Evolutionary conservation across 2,113 vertebrate species (phyloP), one percentile per base, ranked within the genome.

Genomic region (Vulpes vulpes): DNA sequence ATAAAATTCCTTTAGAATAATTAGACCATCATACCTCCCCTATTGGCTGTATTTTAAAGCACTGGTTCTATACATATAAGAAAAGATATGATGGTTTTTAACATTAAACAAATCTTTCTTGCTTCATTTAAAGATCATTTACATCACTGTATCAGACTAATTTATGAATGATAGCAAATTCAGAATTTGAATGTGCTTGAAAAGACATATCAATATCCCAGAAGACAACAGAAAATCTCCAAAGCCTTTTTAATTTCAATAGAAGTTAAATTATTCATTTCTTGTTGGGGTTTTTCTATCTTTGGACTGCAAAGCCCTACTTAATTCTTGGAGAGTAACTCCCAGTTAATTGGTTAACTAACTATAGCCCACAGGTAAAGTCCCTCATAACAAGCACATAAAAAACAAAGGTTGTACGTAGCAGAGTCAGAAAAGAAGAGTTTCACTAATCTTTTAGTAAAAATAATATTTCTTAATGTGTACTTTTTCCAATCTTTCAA

Each of bases 271-370:
- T 87, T 51, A 84, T 71, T 95, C 51, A 92, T 78, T 95, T 95
- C 71, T 81, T 95, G 22, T 87, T 30, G n/a, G 4, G 22, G 17
- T 11, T 83, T 89, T 85, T 89, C 85, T 97, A 76, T 86, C 76
- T 89, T 74, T 95, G 57, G 67, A 87, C 89, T 76, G n/a, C 27
- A 92, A 92, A 90, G 67, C 27, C 30, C 90, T 89, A 80, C 27
- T 91, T 94, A 96, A 97, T 91, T 94, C 93, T 96, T 65, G 1
- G 27, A 67, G 80, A 83, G 51, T 86, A 96, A 81, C 69, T 87
- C 59, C 35, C 49, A 76, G 79, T 97, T 97, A 96, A 97, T 60
- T 94, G 51, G 51, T 96, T 95, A 97, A 84, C 92, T 86, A 95
- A 96, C 76, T 71, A 7, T 76, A 97, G 65, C 78, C 86, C 25